phyloP scores from a whole-genome alignment of 2,888 invertebrate genomes.

The Nemurella pictetii region DNA sequence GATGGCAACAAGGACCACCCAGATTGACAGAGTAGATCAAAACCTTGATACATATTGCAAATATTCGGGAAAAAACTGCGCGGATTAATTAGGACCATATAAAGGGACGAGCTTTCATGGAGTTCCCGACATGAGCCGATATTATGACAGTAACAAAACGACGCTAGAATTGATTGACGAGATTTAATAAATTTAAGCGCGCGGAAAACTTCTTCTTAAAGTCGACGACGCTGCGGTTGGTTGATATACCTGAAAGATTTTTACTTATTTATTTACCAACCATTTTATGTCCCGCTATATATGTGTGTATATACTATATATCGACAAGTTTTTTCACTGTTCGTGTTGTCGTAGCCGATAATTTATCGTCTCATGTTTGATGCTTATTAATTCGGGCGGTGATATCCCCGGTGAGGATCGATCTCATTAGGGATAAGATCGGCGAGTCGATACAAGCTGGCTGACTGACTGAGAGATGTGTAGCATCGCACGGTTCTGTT shows the following conservation, averaged over 20 bases:
- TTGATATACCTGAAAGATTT: background rate
- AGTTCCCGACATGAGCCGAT: background rate
- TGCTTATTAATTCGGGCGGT: conserved; percentile 28
- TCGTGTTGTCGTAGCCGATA: background rate
- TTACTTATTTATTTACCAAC: background rate
- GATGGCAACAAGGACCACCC: conserved; percentile 12
- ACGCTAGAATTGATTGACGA: conserved; percentile 8
- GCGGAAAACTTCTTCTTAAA: background rate
- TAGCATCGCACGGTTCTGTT: background rate
- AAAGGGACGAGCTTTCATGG: background rate
- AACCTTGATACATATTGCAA: conserved; percentile 26
- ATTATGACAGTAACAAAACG: conserved; percentile 1
- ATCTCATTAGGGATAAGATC: conserved; percentile 36
- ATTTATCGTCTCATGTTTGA: conserved; percentile 21
- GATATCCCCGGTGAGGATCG: conserved; percentile 1
- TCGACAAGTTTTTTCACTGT: conserved; percentile 15
- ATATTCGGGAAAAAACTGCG: background rate
- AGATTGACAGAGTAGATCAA: conserved; percentile 11
- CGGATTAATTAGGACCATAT: conserved; percentile 20
- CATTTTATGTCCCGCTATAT: conserved; percentile 3
- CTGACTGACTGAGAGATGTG: background rate
- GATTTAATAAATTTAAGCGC: conserved; percentile 1
- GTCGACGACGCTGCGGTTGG: background rate
- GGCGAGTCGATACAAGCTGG: background rate
- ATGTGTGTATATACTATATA: background rate